phyloP scores from a whole-genome alignment of 2,113 vertebrate species.

The Centropus unirufus region DNA sequence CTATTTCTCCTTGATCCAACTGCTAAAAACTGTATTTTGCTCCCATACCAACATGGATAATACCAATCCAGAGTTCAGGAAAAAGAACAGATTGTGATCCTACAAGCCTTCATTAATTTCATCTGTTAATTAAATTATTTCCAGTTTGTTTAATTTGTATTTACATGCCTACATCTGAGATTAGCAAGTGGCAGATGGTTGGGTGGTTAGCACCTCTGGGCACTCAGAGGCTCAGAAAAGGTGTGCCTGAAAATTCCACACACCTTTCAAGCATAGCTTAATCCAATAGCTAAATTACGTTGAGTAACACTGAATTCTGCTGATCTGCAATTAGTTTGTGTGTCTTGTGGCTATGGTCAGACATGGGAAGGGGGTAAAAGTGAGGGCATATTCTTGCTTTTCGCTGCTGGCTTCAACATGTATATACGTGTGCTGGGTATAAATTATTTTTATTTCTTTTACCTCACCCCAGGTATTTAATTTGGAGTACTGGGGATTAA shows the following conservation, averaged over 20 bases:
- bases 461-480: background rate
- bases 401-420: background rate
- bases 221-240: background rate
- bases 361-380: background rate
- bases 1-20: background rate
- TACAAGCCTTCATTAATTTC: background rate
- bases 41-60: background rate
- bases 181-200: background rate
- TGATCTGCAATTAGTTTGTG: background rate
- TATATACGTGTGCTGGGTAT: background rate
- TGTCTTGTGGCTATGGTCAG: background rate
- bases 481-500: background rate
- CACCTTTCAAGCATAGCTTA: background rate
- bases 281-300: background rate
- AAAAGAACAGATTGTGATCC: background rate
- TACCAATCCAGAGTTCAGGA: background rate
- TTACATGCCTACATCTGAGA: background rate
- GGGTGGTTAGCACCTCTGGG: background rate
- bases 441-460: background rate
- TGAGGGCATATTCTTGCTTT: background rate
- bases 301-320: background rate
- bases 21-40: rapidly evolving
- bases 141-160: background rate
- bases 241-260: background rate
- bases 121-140: background rate